A percentile compares a stretch with the other conserved stretches of the same genome.
These are phyloP conservation scores for Glaucopsyche alexis DNA, from an alignment of 2,888 invertebrate species.

Conservation along the genomic window DNA sequence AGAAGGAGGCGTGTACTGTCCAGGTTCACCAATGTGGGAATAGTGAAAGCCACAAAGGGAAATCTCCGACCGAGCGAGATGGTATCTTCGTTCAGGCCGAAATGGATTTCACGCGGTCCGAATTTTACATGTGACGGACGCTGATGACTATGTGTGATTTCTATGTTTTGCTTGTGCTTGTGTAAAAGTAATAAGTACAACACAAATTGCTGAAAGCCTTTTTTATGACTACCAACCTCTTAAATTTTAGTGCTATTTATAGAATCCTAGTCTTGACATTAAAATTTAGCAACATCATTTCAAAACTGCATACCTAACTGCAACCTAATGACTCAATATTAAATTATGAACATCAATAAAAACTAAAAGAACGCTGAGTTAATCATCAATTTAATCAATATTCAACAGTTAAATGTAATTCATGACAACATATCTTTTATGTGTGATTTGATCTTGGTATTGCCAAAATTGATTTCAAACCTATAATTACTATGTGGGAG, in stretches of 20 bases:
- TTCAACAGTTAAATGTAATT: neutral
- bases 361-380: neutral
- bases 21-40: too few relatives aligned
- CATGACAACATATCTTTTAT: neutral
- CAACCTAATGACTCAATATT: neutral
- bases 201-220: neutral
- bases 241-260: neutral
- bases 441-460: neutral
- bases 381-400: neutral
- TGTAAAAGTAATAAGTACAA: neutral
- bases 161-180: too few relatives aligned
- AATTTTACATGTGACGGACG: too few relatives aligned
- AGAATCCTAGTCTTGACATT: constrained; percentile 13
- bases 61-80: too few relatives aligned
- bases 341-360: neutral
- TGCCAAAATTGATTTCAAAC: neutral
- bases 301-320: constrained; percentile 9
- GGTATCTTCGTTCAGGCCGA: too few relatives aligned
- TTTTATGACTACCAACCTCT: neutral
- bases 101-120: too few relatives aligned
- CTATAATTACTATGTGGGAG: neutral
- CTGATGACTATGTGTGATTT: too few relatives aligned
- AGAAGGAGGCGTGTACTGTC: too few relatives aligned
- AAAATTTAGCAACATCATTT: constrained; percentile 3
- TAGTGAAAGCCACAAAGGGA: too few relatives aligned